Evolutionary conservation across 2,113 vertebrate species (phyloP).

Genomic region (Scalopus aquaticus): DNA sequence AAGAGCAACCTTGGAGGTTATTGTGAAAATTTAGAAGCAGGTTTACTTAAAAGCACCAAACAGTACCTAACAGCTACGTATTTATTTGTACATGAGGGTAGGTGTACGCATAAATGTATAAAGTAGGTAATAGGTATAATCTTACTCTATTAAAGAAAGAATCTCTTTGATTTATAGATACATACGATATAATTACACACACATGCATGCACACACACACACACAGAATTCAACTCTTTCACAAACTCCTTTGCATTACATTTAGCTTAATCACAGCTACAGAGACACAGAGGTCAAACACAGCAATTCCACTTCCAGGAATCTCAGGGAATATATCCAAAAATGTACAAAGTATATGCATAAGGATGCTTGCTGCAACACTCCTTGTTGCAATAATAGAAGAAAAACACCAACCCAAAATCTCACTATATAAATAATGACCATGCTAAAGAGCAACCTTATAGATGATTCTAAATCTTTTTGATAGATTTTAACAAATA

Average conservation of each 20-base stretch:
- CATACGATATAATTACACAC: not conserved
- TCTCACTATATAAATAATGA: conserved; percentile 5
- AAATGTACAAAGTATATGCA: not conserved
- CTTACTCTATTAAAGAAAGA: conserved; percentile 3
- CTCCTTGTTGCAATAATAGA: not conserved
- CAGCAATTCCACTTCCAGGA: conserved; percentile 33
- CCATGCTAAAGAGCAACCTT: not conserved
- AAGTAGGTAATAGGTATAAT: not conserved
- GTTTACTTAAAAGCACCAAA: not conserved
- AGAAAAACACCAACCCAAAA: not conserved
- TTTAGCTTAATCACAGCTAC: not conserved
- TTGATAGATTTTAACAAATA: conserved; percentile 1
- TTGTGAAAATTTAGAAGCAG: not conserved
- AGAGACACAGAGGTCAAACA: not conserved
- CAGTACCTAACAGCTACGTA: not conserved
- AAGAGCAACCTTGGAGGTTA: not conserved
- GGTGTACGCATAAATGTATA: not conserved
- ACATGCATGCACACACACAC: not conserved
- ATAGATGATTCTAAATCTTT: not conserved
- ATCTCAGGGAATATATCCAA: conserved; percentile 11
- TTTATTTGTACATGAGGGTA: too few relatives aligned
- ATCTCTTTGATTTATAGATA: not conserved
- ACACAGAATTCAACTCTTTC: not conserved
- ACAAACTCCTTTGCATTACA: not conserved
- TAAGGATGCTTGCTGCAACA: not conserved